Percentiles rank a stretch among this genome's conserved stretches.
Evolutionary conservation across 2,113 vertebrate species (phyloP).

Genomic region (Gymnarchus niloticus): DNA sequence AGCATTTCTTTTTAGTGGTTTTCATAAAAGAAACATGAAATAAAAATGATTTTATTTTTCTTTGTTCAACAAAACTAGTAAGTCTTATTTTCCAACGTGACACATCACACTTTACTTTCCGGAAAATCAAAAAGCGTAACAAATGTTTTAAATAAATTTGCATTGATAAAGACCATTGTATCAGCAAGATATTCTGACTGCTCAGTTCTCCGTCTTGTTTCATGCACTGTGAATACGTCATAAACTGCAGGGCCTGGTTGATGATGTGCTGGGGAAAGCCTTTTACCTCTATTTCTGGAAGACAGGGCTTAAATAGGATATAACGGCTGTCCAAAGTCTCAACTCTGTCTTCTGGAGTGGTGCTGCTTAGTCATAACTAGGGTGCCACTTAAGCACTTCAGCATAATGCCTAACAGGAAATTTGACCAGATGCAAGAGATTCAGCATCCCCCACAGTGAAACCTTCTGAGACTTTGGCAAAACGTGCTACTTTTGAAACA

Average conservation of each 20-base stretch:
- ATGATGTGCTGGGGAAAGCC: background rate
- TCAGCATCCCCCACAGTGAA: background rate
- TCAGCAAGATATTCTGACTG: background rate
- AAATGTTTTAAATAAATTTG: slow-evolving; percentile 7
- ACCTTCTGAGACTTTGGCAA: background rate
- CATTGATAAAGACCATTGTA: background rate
- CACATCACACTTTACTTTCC: slow-evolving; percentile 5
- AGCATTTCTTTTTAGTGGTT: background rate
- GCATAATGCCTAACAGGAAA: background rate
- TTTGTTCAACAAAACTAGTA: background rate
- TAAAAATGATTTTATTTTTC: background rate
- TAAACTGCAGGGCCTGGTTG: background rate
- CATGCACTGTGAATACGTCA: background rate
- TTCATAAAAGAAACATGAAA: background rate
- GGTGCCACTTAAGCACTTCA: background rate
- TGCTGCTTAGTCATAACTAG: background rate
- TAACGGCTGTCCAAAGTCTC: background rate
- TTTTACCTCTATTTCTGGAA: background rate
- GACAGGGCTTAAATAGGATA: background rate
- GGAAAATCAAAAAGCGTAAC: slow-evolving; percentile 9
- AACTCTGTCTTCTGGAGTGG: background rate
- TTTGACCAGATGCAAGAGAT: background rate
- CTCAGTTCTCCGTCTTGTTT: background rate
- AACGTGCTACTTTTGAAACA: background rate
- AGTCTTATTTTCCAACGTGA: background rate